Percentiles rank a stretch among this genome's conserved stretches.
These are phyloP conservation scores for Caenorhabditis sp. DNA, from an alignment of 2,888 invertebrate species.

Conservation along the genomic window DNA sequence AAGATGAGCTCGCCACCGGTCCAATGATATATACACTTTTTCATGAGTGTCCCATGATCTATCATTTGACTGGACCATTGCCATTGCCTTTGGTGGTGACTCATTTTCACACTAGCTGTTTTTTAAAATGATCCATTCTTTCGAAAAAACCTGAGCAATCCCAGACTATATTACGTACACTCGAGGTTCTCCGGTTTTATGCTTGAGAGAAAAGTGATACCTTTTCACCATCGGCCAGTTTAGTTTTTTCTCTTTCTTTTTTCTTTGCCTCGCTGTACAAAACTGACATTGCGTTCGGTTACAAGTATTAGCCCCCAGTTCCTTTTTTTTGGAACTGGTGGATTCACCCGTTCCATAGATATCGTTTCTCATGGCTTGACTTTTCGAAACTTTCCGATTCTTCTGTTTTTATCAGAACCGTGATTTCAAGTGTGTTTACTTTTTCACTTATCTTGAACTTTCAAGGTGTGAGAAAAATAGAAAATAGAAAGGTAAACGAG, in stretches of 20 bases:
- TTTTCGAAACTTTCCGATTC: neutral
- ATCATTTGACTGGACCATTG: conserved; percentile 14
- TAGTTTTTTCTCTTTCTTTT: too few relatives aligned
- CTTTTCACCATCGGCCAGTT: too few relatives aligned
- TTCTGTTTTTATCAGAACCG: conserved; percentile 18
- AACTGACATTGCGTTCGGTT: too few relatives aligned
- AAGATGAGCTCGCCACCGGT: neutral
- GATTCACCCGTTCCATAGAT: neutral
- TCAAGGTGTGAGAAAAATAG: conserved; percentile 38
- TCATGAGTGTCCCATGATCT: conserved; percentile 25
- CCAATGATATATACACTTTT: conserved; percentile 27
- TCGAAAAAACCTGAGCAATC: neutral
- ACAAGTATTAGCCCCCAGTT: too few relatives aligned
- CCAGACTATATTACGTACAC: too few relatives aligned
- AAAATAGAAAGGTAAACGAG: conserved; percentile 43
- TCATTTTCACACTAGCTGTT: neutral
- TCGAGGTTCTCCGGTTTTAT: too few relatives aligned
- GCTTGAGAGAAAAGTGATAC: too few relatives aligned
- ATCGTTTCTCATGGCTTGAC: neutral
- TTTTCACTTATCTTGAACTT: conserved; percentile 33
- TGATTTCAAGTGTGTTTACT: conserved; percentile 37
- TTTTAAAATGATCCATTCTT: neutral
- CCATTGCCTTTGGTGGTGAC: neutral
- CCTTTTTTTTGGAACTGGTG: neutral
- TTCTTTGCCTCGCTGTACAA: too few relatives aligned